Percentiles rank a stretch among this genome's conserved stretches.
Evolutionary conservation across 2,113 vertebrate genomes (phyloP).

Genomic region (Mobula birostris): DNA sequence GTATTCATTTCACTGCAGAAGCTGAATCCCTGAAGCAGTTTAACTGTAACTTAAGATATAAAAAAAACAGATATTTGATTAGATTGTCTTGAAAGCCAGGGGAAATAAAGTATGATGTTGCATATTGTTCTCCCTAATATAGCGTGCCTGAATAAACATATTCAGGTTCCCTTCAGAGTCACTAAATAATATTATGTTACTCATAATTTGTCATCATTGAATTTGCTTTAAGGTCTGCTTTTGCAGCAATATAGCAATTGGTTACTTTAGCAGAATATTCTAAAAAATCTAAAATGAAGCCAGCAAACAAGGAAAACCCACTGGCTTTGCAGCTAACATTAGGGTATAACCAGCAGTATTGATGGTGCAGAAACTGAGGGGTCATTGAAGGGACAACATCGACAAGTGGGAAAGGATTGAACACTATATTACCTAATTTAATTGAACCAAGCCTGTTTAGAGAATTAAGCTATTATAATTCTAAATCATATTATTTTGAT

Average conservation of each 20-base stretch:
- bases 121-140: background rate
- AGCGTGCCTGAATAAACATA: background rate
- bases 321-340: too few species aligned
- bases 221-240: background rate
- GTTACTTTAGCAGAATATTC: background rate
- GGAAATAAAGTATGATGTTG: background rate
- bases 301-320: background rate
- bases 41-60: background rate
- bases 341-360: too few species aligned
- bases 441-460: too few species aligned
- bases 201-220: background rate
- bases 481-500: too few species aligned
- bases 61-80: slow-evolving; percentile 4
- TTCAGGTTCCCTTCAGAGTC: background rate
- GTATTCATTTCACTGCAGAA: background rate
- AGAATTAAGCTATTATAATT: too few species aligned
- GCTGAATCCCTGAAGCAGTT: background rate
- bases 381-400: too few species aligned
- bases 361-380: too few species aligned
- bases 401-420: too few species aligned
- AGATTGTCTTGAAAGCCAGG: background rate
- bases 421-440: too few species aligned
- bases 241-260: background rate
- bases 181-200: background rate
- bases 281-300: background rate